phyloP scores from a whole-genome alignment of 2,888 invertebrate species.

The Trypoxylon attenuatum region DNA sequence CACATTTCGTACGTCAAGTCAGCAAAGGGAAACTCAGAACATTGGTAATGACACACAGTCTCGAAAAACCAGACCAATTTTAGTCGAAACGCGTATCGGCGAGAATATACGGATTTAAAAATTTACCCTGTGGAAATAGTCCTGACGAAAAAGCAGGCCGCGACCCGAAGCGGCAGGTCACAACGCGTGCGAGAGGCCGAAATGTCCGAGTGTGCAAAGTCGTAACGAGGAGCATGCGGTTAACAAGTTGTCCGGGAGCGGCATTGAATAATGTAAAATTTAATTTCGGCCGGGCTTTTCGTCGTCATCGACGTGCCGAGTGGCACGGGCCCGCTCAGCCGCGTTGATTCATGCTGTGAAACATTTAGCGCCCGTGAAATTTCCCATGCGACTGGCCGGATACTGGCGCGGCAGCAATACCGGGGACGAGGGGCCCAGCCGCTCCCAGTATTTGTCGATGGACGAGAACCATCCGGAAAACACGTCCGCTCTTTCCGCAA shows the following conservation, averaged over 20 bases:
- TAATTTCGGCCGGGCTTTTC: conserved; percentile 56
- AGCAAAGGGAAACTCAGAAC: no score
- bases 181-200: neutral
- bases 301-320: conserved; percentile 51
- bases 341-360: conserved; percentile 61
- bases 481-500: conserved; percentile 45
- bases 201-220: neutral
- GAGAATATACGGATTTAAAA: neutral
- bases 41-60: neutral
- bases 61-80: neutral
- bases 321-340: neutral
- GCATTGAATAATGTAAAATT: conserved; percentile 66
- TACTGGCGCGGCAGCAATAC: neutral
- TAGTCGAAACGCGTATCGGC: neutral
- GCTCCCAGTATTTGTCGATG: conserved; percentile 35
- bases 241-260: conserved; percentile 48
- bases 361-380: conserved; percentile 63
- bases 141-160: neutral
- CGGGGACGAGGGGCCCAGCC: neutral
- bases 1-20: no score
- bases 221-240: conserved; percentile 21
- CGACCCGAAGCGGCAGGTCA: conserved; percentile 14
- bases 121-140: neutral
- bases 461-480: conserved; percentile 30
- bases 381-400: conserved; percentile 61